phyloP scores from a whole-genome alignment of 2,113 vertebrate genomes.

The Melanocharis versteri region DNA sequence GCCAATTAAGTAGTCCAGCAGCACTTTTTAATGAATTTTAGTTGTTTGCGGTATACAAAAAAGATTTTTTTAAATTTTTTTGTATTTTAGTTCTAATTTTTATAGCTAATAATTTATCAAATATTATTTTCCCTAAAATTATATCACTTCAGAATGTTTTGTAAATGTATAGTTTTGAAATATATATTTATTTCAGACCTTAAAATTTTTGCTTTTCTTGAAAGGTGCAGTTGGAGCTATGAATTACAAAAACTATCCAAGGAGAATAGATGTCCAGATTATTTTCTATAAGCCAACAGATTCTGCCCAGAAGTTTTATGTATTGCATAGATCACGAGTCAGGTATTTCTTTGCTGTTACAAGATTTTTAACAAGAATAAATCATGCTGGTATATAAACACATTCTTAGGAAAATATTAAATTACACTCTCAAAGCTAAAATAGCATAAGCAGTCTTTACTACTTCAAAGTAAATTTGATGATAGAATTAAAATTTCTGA shows the following conservation, averaged over 20 bases:
- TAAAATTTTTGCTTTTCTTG: neutral
- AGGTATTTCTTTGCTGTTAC: neutral
- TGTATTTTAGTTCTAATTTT: neutral
- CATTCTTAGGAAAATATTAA: neutral
- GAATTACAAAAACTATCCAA: neutral
- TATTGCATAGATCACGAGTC: neutral
- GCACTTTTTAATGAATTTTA: neutral
- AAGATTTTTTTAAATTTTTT: neutral
- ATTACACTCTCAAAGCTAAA: neutral
- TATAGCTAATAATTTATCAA: neutral
- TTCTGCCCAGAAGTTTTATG: neutral
- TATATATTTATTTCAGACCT: neutral
- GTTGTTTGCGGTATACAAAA: neutral
- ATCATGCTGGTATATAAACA: neutral
- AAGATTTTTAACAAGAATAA: neutral
- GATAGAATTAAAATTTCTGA: neutral
- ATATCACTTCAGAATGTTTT: neutral
- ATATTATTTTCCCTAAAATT: neutral
- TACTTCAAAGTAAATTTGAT: neutral
- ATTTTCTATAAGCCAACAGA: neutral
- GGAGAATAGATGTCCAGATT: neutral
- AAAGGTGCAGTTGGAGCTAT: neutral
- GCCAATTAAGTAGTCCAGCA: neutral
- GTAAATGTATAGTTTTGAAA: neutral
- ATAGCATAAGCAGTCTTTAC: neutral